phyloP scores from a whole-genome alignment of 1,140 invertebrate genomes.

The Gonioctena quinquepunctata region DNA sequence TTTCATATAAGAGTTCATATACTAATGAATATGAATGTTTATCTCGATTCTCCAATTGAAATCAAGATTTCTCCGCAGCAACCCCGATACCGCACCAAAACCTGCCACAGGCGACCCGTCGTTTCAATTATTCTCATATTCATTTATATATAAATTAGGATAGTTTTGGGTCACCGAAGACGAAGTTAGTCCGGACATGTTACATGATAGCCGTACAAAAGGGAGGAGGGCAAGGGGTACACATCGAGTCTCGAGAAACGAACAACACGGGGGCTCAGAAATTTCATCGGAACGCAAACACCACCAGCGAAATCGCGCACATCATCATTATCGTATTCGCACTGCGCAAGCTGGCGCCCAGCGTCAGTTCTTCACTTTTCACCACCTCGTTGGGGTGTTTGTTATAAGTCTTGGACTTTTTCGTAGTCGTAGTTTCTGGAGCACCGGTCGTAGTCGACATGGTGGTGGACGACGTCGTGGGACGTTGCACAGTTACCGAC shows the following conservation, averaged over 20 bases:
- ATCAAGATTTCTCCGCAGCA: neutral
- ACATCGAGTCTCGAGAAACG: constrained; percentile 19
- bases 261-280: constrained; percentile 23
- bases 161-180: constrained; percentile 36
- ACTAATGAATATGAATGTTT: too few species aligned
- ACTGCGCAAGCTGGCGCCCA: constrained; percentile 33
- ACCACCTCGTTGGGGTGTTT: constrained; percentile 90
- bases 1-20: too few species aligned
- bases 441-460: constrained; percentile 37
- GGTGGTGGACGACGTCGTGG: constrained; percentile 52
- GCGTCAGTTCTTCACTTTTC: constrained; percentile 86
- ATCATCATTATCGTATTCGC: constrained; percentile 32
- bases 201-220: constrained; percentile 24
- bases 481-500: constrained; percentile 52
- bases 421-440: constrained; percentile 45
- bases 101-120: neutral
- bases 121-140: neutral
- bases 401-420: constrained; percentile 66
- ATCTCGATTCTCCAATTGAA: neutral
- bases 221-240: constrained; percentile 4
- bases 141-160: constrained; percentile 38
- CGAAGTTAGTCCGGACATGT: constrained; percentile 7
- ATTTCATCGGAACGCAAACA: constrained; percentile 48
- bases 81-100: neutral
- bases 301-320: constrained; percentile 33